Percentiles rank a stretch among this genome's conserved stretches.
These are phyloP conservation scores for Trachelus troglodyta DNA, from an alignment of 2,888 invertebrate species.

Conservation along the genomic window DNA sequence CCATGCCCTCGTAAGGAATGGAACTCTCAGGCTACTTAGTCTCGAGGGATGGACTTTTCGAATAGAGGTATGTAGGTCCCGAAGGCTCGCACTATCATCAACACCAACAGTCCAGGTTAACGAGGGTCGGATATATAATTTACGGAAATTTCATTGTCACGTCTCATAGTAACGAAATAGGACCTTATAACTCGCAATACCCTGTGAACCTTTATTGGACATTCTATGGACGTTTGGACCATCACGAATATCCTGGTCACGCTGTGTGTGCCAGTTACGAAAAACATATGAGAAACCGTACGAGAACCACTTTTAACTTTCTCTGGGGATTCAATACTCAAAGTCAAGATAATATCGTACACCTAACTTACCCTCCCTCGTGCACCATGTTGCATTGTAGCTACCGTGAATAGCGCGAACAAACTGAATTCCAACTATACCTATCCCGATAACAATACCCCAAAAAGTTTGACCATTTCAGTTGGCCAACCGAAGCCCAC, in stretches of 20 bases:
- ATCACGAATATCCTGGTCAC: neutral
- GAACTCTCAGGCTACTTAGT: constrained; percentile 67
- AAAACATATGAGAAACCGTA: neutral
- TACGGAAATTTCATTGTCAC: neutral
- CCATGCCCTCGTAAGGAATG: constrained; percentile 67
- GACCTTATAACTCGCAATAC: neutral
- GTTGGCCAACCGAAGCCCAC: neutral
- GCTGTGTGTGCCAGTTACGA: neutral
- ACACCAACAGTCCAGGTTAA: neutral
- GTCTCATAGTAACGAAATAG: neutral
- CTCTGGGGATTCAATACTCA: neutral
- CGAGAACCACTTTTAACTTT: neutral
- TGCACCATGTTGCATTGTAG: neutral
- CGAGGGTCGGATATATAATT: neutral
- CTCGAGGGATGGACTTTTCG: constrained; percentile 71
- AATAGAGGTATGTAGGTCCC: constrained; percentile 66
- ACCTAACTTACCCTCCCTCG: constrained; percentile 4
- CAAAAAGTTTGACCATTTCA: constrained; percentile 19
- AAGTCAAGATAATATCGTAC: constrained; percentile 10
- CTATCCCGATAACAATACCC: constrained; percentile 39
- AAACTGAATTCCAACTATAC: constrained; percentile 37
- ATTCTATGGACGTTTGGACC: neutral
- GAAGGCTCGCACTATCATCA: neutral
- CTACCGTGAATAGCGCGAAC: constrained; percentile 3
- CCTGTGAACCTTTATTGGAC: neutral